Base-by-base conservation (phyloP, 2,888 invertebrate species). In the Thelaira solivaga region DNA sequence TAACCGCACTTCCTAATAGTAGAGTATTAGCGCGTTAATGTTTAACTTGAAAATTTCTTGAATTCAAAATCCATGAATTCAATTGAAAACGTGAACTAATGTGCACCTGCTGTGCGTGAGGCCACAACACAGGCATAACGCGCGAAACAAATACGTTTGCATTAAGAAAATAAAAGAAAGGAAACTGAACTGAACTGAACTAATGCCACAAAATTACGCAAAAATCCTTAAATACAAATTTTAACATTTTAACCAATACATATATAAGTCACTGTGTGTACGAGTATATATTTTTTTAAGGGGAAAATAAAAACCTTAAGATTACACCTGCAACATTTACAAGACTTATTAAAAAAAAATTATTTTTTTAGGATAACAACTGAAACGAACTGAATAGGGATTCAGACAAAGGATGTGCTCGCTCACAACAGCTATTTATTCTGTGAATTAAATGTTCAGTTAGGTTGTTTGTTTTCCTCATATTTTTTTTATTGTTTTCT, bases 91-190 rank as follows among this genome's bases (percentile, higher is more conserved):
- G n/a, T 24, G 43, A 45, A 64, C 75, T 72, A 72, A 51, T 26
- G 55, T 72, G 62, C 82, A 82, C 82, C 82, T 82, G 82, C 80
- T 75, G 80, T 81, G 81, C 82, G 80, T 82, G 81, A 81, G 80
- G 79, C 79, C 78, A 71, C 51, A 72, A 61, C 41, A 24, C 73
- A 78, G 53, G 74, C 24, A 71, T 65, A 47, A 65, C 55, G 65
- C 74, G 78, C 68, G 69, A 59, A 67, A 43, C 55, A 69, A 69
- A 57, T 53, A 24, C 24, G 69, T 51, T 76, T 45, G 67, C 67
- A 74, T n/a, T n/a, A n/a, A 47, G 43, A 65, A 51, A 41, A 57
- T 49, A 39, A 47, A 22, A 16, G 26, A 20, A 13, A 49, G 4
- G 43, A 55, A 47, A 47, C n/a, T n/a, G n/a, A n/a, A n/a, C n/a